Base-by-base conservation (phyloP, 2,797 vertebrate genomes). In the Lophius americanus region DNA sequence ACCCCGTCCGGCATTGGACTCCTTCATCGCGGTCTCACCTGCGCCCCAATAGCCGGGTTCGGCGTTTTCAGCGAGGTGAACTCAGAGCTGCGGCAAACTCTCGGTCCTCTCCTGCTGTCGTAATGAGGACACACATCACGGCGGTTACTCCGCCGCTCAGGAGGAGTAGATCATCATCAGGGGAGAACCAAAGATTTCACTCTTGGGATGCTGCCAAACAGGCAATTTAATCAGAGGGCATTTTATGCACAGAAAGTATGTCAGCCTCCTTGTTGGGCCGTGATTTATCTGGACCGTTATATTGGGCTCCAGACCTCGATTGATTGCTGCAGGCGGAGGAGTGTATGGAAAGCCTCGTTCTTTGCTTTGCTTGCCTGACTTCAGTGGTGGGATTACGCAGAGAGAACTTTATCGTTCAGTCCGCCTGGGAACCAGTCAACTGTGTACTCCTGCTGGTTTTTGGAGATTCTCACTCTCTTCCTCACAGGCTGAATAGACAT, bases 201-300 rank as follows among this genome's bases (percentile, higher is more conserved):
- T 10, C 84, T 82, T 92, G 91, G 91, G 82, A 81, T 71, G 58
- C 64, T 82, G 92, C 90, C 91, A 92, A 90, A 90, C 83, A 77
- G 85, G 76, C 88, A 91, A 90, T 92, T 93, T 93, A 92, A 94
- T 93, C 90, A 91, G 88, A 85, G 83, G 79, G 69, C 81, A 71
- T 87, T 89, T 83, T 73, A 82, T 88, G 80, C 75, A 71, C 65
- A 85, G 83, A 79, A 84, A 90, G 79, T 88, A 65, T 89, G 84
- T 87, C 82, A 85, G 78, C 69, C 80, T 79, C 62, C 80, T 85
- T 82, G 76, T 88, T 88, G 68, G 65, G 62, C 44, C 64, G 62
- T 88, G 89, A 91, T 92, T 90, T 87, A 91, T 88, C 68, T 76
- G 78, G 50, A 76, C 68, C 79, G 51, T 64, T 82, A 68, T 81